phyloP scores from a whole-genome alignment of 1,140 invertebrate species.

The Planococcus citri region DNA sequence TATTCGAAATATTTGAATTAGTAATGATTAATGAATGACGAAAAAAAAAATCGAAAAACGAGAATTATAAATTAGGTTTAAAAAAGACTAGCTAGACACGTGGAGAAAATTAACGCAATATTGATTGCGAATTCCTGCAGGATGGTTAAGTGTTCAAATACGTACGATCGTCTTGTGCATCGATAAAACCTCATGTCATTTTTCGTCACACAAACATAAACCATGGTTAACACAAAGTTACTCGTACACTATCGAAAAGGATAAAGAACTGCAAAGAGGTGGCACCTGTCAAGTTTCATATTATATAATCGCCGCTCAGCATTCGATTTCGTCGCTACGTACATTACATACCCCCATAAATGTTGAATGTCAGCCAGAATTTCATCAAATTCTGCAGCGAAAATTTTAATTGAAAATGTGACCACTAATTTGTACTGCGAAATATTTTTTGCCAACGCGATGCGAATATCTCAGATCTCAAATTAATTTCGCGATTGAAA shows the following conservation, averaged over 20 bases:
- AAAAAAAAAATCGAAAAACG: too few relatives aligned
- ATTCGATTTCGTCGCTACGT: too few relatives aligned
- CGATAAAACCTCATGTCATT: neutral
- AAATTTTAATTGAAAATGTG: neutral
- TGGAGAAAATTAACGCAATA: too few relatives aligned
- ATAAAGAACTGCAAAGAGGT: neutral
- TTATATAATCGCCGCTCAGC: neutral
- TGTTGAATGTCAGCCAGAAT: neutral
- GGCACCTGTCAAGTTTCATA: neutral
- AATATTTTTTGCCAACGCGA: neutral
- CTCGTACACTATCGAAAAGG: neutral
- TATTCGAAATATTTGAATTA: too few relatives aligned
- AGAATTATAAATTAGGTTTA: too few relatives aligned
- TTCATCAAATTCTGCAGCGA: neutral
- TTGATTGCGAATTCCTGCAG: too few relatives aligned
- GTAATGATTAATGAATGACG: too few relatives aligned
- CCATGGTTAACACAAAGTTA: neutral
- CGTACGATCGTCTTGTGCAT: too few relatives aligned
- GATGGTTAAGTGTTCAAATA: too few relatives aligned
- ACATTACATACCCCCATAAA: neutral
- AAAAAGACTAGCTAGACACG: too few relatives aligned
- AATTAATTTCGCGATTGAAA: too few relatives aligned
- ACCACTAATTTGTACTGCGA: neutral
- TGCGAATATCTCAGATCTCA: too few relatives aligned
- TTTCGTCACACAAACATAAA: neutral